Evolutionary conservation across 2,888 invertebrate genomes (phyloP), one percentile per base, ranked within the genome.

Genomic region (Chrysotoxum bicinctum): DNA sequence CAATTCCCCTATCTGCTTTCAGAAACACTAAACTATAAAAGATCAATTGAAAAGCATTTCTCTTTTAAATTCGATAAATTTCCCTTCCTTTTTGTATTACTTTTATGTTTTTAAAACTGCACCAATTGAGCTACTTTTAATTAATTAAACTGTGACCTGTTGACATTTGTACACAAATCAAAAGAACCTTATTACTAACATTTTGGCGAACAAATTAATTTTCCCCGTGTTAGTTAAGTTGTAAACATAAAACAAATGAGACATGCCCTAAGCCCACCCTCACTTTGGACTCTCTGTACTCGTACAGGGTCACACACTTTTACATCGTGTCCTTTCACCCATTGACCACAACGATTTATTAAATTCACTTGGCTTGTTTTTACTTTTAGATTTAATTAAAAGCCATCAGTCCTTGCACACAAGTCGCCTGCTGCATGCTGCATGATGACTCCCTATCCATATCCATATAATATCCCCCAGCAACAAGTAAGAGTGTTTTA

Each of bases 321-420:
- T 73, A 52, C 60, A 54, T 37, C 10, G n/a, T 70, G 40, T 70
- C 50, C 75, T 60, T 68, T 80, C 48, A 52, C 14, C 58, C 62
- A 48, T 69, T 83, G 74, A 64, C 79, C 69, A 32, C 60, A 16
- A 32, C 66, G 68, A 85, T 80, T 80, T 85, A 85, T 85, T 72
- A 64, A 72, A 66, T 66, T 76, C 32, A 32, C 62, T 54, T 62
- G 48, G 21, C 16, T 54, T 45, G 48, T 48, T 73, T 68, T 73
- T 66, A 43, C 50, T 40, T 68, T 23, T 48, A 66, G 74, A 30
- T 80, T 80, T 85, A 85, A 85, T 85, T 80, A 80, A 85, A 80
- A 76, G 50, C 76, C 50, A 54, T 60, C 74, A 64, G 68, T 69
- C 74, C 40, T 74, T 50, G 48, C 9, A 40, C 58, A 66, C 30